Evolutionary conservation across 2,797 vertebrate species (phyloP), one percentile per base, ranked within the genome.

Genomic region (Cossypha dichroa): DNA sequence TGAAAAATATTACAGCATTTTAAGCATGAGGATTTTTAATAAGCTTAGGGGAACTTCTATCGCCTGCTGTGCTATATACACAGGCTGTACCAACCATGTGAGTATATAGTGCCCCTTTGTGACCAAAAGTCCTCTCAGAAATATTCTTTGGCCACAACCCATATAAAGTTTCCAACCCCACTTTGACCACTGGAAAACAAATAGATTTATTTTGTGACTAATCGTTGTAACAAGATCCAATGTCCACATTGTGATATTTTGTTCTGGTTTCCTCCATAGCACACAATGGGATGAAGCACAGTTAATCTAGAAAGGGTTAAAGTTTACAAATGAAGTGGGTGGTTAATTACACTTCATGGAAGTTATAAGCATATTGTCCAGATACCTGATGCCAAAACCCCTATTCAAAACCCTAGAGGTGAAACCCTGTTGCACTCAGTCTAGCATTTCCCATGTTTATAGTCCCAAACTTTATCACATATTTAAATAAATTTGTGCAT

Each of bases 91-190:
- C 16, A 5, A 45, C 28, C 34, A 10, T 21, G 13, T 73, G 51
- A 66, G 40, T 54, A 74, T n/a, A 64, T 11, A 90, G 49, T 40
- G 54, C 78, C 29, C n/a, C 21, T 79, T 79, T 68, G 22, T 79
- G 75, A 95, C 74, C 87, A 72, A 51, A 94, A 86, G n/a, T 59
- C 46, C 85, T 79, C 82, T 72, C 89, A 70, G 89, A 94, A 96
- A 85, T 92, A 88, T 83, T 94, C 97, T 95, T 93, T 73, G 59
- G 72, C 91, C 87, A 87, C 85, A 81, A 96, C 85, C 72, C 94
- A 84, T 91, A 96, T 29, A 87, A 76, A 69, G 36, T 79, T 94
- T 90, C 88, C 74, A 93, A 59, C 40, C 36, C 26, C 70, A 55
- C 40, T 91, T 38, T 89, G 60, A 94, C 90, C 85, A 83, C n/a